Evolutionary conservation across 2,888 invertebrate genomes (phyloP).

Genomic region (Drosophila yooni): DNA sequence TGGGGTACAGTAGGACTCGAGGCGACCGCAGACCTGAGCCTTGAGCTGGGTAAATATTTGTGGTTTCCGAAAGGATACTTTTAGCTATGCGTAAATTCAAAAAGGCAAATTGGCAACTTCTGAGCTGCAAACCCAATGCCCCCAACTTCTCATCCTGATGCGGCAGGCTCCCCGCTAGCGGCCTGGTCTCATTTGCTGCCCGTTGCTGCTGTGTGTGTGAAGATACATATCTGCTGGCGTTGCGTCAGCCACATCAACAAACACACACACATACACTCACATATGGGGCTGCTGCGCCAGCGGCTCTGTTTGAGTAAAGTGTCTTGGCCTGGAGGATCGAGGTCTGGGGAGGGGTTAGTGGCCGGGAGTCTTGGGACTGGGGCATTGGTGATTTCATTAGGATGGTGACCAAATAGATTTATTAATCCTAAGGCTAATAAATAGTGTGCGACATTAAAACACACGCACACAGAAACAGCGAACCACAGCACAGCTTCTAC

Average conservation of each 20-base stretch:
- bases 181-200: slow-evolving; percentile 54
- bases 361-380: slow-evolving; percentile 19
- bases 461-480: slow-evolving; percentile 39
- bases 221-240: slow-evolving; percentile 69
- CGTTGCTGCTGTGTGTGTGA: slow-evolving; percentile 53
- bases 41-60: slow-evolving; percentile 85
- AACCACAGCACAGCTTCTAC: slow-evolving; percentile 53
- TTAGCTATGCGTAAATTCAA: slow-evolving; percentile 82
- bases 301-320: slow-evolving; percentile 22
- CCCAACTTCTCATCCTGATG: not conserved
- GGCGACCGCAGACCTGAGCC: slow-evolving; percentile 78
- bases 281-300: slow-evolving; percentile 35
- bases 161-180: not conserved
- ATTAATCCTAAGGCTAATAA: slow-evolving; percentile 84
- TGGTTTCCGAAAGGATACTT: slow-evolving; percentile 83
- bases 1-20: slow-evolving; percentile 41
- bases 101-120: slow-evolving; percentile 82
- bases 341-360: not conserved
- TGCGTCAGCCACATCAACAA: slow-evolving; percentile 67
- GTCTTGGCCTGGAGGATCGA: not conserved
- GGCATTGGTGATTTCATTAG: slow-evolving; percentile 76
- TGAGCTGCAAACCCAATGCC: slow-evolving; percentile 45
- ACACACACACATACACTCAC: slow-evolving; percentile 44
- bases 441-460: slow-evolving; percentile 80
- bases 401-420: slow-evolving; percentile 85